A percentile compares a stretch with the other conserved stretches of the same genome.
phyloP scores from a whole-genome alignment of 2,113 vertebrate species.

The Corythaeola cristata region DNA sequence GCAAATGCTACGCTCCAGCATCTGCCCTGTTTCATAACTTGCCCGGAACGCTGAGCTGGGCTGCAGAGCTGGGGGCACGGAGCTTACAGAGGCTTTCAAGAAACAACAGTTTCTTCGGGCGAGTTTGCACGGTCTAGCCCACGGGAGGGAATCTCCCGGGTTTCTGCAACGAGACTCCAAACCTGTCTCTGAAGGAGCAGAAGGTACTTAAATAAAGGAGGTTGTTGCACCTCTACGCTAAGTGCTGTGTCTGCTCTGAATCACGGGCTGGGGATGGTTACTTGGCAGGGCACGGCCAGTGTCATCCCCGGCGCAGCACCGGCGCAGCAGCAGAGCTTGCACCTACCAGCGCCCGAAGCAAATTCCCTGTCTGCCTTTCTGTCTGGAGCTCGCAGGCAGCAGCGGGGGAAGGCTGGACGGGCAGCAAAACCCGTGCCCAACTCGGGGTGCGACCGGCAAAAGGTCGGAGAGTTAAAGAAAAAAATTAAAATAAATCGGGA shows the following conservation, averaged over 20 bases:
- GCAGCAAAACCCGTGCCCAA: accelerated
- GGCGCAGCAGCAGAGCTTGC: not conserved
- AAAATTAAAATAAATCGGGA: not conserved
- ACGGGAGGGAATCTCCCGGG: not conserved
- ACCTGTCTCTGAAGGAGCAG: not conserved
- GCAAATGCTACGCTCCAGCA: not conserved
- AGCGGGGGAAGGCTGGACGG: not conserved
- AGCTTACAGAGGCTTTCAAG: slow-evolving; percentile 15
- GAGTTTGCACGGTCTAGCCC: not conserved
- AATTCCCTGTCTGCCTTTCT: slow-evolving; percentile 31
- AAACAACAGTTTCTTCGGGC: not conserved
- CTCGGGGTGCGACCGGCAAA: accelerated
- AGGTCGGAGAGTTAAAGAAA: accelerated
- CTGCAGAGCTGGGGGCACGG: not conserved
- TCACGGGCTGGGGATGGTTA: not conserved
- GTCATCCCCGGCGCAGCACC: not conserved
- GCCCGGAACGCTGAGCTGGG: slow-evolving; percentile 28
- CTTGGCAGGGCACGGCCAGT: not conserved
- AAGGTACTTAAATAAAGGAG: not conserved
- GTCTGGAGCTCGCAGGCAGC: not conserved
- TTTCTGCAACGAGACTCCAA: not conserved
- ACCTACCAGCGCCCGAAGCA: not conserved
- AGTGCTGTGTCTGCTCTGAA: not conserved
- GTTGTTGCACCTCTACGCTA: not conserved
- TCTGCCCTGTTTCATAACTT: slow-evolving; percentile 48